Base-by-base conservation (phyloP, 2,888 invertebrate species). In the Griposia aprilina region DNA sequence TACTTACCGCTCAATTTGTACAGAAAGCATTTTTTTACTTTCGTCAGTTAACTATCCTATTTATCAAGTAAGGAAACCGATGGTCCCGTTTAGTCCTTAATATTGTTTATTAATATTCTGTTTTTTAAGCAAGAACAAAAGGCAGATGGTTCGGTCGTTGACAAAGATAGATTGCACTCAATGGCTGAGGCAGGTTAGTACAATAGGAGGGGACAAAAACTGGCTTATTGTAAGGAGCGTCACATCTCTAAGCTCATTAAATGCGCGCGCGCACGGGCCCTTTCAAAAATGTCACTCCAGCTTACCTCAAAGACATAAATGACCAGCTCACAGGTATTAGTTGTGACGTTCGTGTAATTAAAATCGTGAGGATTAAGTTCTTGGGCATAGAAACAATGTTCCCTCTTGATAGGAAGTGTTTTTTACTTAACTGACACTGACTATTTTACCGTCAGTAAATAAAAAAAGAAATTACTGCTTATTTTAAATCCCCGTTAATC, bases 121-220 rank as follows among this genome's bases (percentile, higher is more conserved):
- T 96, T 95, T 95, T 95, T 92, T 95, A 91, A 93, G 90, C 95
- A 96, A 94, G 95, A 95, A 96, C 95, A 96, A 95, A 91, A 89
- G 91, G 91, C 94, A 94, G 93, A 93, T 95, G 94, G 91, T 88
- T 89, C 74, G 82, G 89, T 87, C 90, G 90, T 89, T 93, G 96
- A 96, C 96, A 95, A 94, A 93, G 96, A 96, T 93, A 91, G 92
- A 96, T 96, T 90, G 94, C 91, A 85, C 88, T 91, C 89, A 90
- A 91, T 90, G 86, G 86, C 90, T 88, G 86, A 89, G 88, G 88
- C 92, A 93, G 91, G 93, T 91, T 90, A 84, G 84, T 89, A 94
- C 95, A 95, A 95, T 92, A 90, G 92, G 82, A 67, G 74, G 81
- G 86, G 83, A 92, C 94, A 94, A 96, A 89, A 95, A 95, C 87